Percentiles rank a stretch among this genome's conserved stretches.
Conservation (phyloP, 2,113 vertebrate species). For the Poicephalus gulielmi region DNA sequence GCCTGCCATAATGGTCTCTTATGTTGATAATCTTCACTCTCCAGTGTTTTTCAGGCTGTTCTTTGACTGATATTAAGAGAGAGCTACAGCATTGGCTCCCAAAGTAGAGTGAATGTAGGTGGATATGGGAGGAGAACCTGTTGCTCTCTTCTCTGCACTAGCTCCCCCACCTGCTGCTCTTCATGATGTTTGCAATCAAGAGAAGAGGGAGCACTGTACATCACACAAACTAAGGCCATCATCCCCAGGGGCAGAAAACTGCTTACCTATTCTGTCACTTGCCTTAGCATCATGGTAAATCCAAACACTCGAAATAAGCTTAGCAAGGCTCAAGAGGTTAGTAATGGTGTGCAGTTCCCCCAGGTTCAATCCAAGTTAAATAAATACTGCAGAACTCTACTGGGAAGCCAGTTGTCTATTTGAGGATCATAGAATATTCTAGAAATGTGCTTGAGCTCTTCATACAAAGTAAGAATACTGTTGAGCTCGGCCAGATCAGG, state of each 20-base stretch:
- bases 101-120: not conserved
- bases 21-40: not conserved
- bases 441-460: not conserved
- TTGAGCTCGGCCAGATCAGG: not conserved
- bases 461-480: not conserved
- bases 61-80: not conserved
- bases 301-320: not conserved
- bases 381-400: not conserved
- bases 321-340: not conserved
- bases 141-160: not conserved
- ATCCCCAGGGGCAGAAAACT: not conserved
- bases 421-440: not conserved
- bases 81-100: not conserved
- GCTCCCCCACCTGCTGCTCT: not conserved
- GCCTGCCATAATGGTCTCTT: not conserved
- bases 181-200: not conserved
- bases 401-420: not conserved
- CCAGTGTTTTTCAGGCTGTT: not conserved
- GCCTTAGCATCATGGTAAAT: not conserved
- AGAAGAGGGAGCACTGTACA: not conserved
- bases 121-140: not conserved
- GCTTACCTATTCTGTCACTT: not conserved
- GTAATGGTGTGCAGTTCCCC: accelerated
- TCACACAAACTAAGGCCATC: not conserved
- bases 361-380: not conserved